These are phyloP conservation scores for Neocloeon triangulifer DNA, from an alignment of 1,140 invertebrate species.

Conservation along the genomic window DNA sequence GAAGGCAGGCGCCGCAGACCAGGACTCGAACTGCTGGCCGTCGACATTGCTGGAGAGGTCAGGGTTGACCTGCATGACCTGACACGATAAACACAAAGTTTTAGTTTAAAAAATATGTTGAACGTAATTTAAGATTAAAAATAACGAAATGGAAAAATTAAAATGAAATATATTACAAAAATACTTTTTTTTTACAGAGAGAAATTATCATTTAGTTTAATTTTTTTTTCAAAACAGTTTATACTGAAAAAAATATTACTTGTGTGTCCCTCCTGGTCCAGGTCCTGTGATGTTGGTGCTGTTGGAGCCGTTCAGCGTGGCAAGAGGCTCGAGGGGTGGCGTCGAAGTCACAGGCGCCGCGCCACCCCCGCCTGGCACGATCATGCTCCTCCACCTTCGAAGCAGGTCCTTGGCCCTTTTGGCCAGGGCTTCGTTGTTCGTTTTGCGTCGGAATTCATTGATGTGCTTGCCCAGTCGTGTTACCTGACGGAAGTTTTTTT, in stretches of 20 bases:
- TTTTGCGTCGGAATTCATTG: constrained; percentile 72
- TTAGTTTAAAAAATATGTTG: no score
- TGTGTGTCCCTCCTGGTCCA: constrained; percentile 6
- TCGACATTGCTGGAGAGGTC: constrained; percentile 1
- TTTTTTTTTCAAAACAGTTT: no score
- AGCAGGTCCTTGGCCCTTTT: constrained; percentile 74
- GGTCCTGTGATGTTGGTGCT: constrained; percentile 2
- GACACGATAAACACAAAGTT: no score
- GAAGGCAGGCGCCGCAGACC: constrained; percentile 8
- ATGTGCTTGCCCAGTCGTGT: constrained; percentile 84
- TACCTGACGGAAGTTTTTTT: constrained; percentile 22
- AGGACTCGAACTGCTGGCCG: constrained; percentile 12
- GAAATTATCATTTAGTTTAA: no score
- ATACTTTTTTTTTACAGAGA: no score
- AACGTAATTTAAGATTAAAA: no score
- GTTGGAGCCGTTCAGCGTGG: constrained; percentile 3
- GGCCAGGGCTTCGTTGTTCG: constrained; percentile 56
- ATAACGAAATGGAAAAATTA: no score
- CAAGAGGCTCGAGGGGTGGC: no score
- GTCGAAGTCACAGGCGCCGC: constrained; percentile 9
- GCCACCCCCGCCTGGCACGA: constrained; percentile 29
- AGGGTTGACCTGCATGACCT: background rate
- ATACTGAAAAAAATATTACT: constrained; percentile 13
- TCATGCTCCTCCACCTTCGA: constrained; percentile 69
- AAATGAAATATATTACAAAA: no score